Percentiles rank a stretch among this genome's conserved stretches.
Evolutionary conservation across 1,140 invertebrate genomes (phyloP).

Genomic region (Pogonomyrmex californicus): DNA sequence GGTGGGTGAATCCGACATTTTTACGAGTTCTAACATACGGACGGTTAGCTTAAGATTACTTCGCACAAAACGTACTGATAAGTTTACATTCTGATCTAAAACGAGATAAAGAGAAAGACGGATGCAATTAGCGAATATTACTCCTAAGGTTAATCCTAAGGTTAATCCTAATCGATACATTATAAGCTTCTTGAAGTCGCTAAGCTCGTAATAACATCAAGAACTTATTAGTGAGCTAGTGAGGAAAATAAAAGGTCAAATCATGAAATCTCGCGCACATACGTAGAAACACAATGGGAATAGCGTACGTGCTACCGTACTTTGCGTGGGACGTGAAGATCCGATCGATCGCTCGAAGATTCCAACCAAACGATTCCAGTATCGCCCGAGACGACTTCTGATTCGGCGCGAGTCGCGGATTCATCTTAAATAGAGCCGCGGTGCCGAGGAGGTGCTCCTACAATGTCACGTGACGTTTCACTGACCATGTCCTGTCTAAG

Average conservation of each 20-base stretch:
- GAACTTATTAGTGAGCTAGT: not conserved
- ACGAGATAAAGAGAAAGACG: not conserved
- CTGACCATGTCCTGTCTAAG: slow-evolving; percentile 65
- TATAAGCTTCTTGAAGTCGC: not conserved
- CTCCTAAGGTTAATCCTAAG: not conserved
- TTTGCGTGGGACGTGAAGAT: slow-evolving; percentile 36
- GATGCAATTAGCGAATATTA: not conserved
- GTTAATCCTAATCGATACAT: not conserved
- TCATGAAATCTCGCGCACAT: too few relatives aligned
- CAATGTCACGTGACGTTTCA: slow-evolving; percentile 64
- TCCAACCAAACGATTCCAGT: slow-evolving; percentile 14
- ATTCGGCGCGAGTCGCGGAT: slow-evolving; percentile 41
- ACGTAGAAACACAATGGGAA: too few relatives aligned
- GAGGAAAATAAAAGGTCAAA: not conserved
- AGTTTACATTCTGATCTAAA: slow-evolving; percentile 30
- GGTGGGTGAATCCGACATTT: not conserved
- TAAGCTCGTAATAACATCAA: not conserved
- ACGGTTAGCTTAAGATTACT: slow-evolving; percentile 56
- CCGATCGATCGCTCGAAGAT: slow-evolving; percentile 2
- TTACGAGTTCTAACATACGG: slow-evolving; percentile 17
- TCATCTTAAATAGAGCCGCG: slow-evolving; percentile 66
- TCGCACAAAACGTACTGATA: slow-evolving; percentile 50
- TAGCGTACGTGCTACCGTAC: slow-evolving; percentile 28
- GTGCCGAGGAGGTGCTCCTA: slow-evolving; percentile 33
- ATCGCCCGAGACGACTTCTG: slow-evolving; percentile 55